These are phyloP conservation scores for Archivesica marissinica DNA, from an alignment of 1,140 invertebrate genomes.

Conservation along the genomic window DNA sequence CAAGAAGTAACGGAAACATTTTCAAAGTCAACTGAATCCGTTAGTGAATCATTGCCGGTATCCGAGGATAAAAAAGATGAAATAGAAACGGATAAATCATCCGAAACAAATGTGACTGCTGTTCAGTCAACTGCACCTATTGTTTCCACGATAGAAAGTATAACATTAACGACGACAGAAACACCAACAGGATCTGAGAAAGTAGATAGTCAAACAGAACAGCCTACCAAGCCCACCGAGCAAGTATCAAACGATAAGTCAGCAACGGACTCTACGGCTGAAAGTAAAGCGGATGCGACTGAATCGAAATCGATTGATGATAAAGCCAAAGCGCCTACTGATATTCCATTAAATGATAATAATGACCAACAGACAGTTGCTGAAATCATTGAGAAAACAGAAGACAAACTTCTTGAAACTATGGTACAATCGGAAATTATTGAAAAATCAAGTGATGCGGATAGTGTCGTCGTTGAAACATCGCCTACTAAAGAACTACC, in stretches of 20 bases:
- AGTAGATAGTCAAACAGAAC: background rate
- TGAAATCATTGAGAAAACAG: constrained; percentile 30
- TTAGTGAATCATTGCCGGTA: constrained; percentile 3
- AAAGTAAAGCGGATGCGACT: background rate
- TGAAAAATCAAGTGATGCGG: constrained; percentile 1
- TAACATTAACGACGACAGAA: background rate
- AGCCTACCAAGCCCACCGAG: background rate
- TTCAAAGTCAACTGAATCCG: background rate
- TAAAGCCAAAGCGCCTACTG: background rate
- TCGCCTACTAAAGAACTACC: constrained; percentile 36
- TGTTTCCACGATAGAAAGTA: no score
- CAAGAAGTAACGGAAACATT: background rate
- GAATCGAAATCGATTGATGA: background rate
- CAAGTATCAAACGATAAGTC: background rate
- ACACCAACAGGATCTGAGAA: background rate
- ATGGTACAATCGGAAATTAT: background rate
- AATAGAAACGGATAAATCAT: background rate
- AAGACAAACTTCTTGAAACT: constrained; percentile 42
- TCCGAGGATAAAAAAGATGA: constrained; percentile 33
- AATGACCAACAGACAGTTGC: background rate
- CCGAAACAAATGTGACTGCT: background rate
- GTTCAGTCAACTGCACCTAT: no score
- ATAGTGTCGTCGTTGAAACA: constrained; percentile 4
- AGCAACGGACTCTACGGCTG: background rate
- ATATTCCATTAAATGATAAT: background rate